phyloP scores from a whole-genome alignment of 2,888 invertebrate genomes.

The Nudaria mundana region DNA sequence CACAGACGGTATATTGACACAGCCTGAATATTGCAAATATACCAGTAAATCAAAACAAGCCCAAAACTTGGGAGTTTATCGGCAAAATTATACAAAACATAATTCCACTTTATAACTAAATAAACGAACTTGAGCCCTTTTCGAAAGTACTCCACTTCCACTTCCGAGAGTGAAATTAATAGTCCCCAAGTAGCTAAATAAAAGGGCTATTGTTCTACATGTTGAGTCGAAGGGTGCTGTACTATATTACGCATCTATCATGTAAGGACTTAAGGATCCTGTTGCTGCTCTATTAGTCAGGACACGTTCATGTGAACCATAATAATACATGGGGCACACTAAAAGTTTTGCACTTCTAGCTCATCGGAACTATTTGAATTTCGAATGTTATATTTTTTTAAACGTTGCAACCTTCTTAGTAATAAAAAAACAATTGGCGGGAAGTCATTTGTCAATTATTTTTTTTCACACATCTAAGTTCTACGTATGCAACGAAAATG shows the following conservation, averaged over 20 bases:
- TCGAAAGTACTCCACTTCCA: slow-evolving; percentile 30
- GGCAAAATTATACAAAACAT: slow-evolving; percentile 32
- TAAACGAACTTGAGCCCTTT: slow-evolving; percentile 44
- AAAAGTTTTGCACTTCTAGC: no score
- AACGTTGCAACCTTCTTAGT: no score
- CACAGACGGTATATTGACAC: slow-evolving; percentile 17
- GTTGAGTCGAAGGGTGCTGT: slow-evolving; percentile 25
- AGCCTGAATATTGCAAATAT: slow-evolving; percentile 6
- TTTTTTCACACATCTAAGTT: no score
- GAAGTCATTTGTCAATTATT: no score
- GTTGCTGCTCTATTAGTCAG: not conserved
- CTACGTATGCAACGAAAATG: no score
- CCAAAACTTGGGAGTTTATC: slow-evolving; percentile 26
- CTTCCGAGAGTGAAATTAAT: slow-evolving; percentile 35
- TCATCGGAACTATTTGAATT: no score
- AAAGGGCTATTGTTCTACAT: slow-evolving; percentile 42
- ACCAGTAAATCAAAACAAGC: slow-evolving; percentile 19
- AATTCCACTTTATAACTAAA: slow-evolving; percentile 36
- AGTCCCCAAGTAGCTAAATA: slow-evolving; percentile 31
- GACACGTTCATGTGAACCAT: no score
- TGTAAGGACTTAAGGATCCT: slow-evolving; percentile 7
- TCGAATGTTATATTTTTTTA: no score
- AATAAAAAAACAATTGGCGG: no score
- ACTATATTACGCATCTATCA: slow-evolving; percentile 32
- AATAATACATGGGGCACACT: no score